Percentiles rank a stretch among this genome's conserved stretches.
Conservation (phyloP, 2,888 invertebrate genomes). For the Selenia dentaria region DNA sequence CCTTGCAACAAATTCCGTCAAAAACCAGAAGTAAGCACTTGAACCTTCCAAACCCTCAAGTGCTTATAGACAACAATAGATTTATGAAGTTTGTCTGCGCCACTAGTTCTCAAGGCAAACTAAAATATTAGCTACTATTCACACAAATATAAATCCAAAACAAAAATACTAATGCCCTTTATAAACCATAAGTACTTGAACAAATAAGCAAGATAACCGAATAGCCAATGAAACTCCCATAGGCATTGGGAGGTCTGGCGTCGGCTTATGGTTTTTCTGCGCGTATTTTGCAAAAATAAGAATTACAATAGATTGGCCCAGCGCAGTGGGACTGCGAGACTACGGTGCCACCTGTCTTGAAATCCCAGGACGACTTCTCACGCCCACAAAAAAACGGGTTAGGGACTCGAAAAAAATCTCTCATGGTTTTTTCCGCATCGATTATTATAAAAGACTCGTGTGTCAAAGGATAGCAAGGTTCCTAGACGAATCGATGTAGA, state of each 20-base stretch:
- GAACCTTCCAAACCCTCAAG: too few species aligned
- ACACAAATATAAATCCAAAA: background rate
- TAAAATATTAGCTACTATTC: too few species aligned
- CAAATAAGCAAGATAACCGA: constrained; percentile 24
- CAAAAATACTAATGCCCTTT: constrained; percentile 23
- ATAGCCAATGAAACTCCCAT: constrained; percentile 12
- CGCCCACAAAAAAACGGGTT: constrained; percentile 78
- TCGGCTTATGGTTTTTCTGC: constrained; percentile 20
- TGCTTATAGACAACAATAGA: too few species aligned
- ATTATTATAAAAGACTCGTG: constrained; percentile 18
- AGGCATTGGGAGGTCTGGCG: constrained; percentile 8
- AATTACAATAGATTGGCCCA: constrained; percentile 40
- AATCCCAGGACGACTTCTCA: constrained; percentile 62
- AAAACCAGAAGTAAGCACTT: too few species aligned
- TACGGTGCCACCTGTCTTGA: constrained; percentile 60
- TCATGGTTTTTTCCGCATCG: constrained; percentile 39
- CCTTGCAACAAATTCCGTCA: too few species aligned
- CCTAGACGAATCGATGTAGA: background rate
- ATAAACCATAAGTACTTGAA: constrained; percentile 21
- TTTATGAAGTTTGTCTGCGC: too few species aligned
- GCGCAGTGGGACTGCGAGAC: background rate
- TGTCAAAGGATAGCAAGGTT: too few species aligned
- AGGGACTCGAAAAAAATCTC: constrained; percentile 46
- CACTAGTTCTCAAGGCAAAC: too few species aligned
- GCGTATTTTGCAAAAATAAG: constrained; percentile 23